Conservation (phyloP, 1,140 invertebrate genomes). For the Penaeus chinensis region DNA sequence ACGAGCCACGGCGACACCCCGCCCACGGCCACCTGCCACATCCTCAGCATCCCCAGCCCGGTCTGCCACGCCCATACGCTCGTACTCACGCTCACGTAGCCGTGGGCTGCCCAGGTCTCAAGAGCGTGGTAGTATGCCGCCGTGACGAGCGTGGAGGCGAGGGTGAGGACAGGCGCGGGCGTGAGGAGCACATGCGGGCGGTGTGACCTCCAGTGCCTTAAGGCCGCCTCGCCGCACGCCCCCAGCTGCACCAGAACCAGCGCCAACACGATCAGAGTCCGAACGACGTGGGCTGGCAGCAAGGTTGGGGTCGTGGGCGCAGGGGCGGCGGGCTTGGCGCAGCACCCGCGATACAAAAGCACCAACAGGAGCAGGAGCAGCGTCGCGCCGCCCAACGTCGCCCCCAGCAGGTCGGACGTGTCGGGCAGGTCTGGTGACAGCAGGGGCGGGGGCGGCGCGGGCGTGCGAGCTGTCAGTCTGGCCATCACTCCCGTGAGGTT, state of each 20-base stretch:
- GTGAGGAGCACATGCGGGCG: conserved; percentile 17
- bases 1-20: conserved; percentile 16
- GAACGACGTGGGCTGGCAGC: conserved; percentile 15
- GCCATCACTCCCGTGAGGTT: conserved; percentile 17
- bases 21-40: conserved; percentile 34
- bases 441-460: neutral
- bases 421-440: conserved; percentile 16
- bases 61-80: conserved; percentile 22
- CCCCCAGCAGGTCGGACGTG: conserved; percentile 23
- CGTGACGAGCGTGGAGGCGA: conserved; percentile 18
- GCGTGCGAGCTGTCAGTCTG: neutral
- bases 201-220: conserved; percentile 9
- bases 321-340: neutral
- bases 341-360: conserved; percentile 9
- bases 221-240: conserved; percentile 33
- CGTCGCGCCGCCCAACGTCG: conserved; percentile 10
- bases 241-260: conserved; percentile 4
- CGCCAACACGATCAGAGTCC: conserved; percentile 17
- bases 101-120: conserved; percentile 9
- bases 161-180: conserved; percentile 7
- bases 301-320: conserved; percentile 24
- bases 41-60: conserved; percentile 21
- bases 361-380: neutral
- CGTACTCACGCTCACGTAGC: conserved; percentile 8
- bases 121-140: conserved; percentile 21